Conservation (phyloP, 1,140 invertebrate genomes). For the Eufriesea mexicana region DNA sequence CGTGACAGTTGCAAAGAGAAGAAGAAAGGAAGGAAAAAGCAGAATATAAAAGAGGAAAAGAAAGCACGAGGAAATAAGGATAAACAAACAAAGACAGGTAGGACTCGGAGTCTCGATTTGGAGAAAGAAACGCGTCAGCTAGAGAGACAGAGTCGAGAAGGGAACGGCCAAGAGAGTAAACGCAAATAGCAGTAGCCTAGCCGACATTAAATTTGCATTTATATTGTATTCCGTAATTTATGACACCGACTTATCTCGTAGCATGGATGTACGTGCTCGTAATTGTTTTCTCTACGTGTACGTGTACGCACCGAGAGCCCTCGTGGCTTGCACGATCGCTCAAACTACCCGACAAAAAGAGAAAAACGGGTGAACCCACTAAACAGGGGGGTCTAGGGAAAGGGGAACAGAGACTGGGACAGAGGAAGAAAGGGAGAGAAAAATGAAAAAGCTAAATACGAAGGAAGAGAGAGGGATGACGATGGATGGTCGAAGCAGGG, state of each 20-base stretch:
- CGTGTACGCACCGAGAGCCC: conserved; percentile 32
- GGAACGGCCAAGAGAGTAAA: conserved; percentile 39
- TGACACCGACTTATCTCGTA: conserved; percentile 51
- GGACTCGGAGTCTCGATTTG: background rate
- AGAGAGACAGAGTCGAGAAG: conserved; percentile 36
- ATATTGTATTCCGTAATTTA: conserved; percentile 64
- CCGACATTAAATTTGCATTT: conserved; percentile 67
- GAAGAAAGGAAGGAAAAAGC: no score
- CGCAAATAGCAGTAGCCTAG: conserved; percentile 70
- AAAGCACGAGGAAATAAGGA: no score
- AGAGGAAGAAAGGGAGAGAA: background rate
- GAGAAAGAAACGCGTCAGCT: conserved; percentile 44
- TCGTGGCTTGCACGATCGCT: conserved; percentile 26
- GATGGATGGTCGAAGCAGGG: background rate
- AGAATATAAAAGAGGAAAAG: no score
- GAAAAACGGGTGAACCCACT: background rate
- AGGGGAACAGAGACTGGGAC: no score
- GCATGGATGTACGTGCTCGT: conserved; percentile 9
- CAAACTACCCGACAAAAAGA: conserved; percentile 7
- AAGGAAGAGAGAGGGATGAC: background rate
- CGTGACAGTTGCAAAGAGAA: no score
- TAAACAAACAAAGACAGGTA: no score
- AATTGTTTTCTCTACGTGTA: conserved; percentile 20
- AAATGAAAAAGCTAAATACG: background rate
- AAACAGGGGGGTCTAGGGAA: no score